Evolutionary conservation across 1,140 invertebrate genomes (phyloP).

Genomic region (Physella acuta): DNA sequence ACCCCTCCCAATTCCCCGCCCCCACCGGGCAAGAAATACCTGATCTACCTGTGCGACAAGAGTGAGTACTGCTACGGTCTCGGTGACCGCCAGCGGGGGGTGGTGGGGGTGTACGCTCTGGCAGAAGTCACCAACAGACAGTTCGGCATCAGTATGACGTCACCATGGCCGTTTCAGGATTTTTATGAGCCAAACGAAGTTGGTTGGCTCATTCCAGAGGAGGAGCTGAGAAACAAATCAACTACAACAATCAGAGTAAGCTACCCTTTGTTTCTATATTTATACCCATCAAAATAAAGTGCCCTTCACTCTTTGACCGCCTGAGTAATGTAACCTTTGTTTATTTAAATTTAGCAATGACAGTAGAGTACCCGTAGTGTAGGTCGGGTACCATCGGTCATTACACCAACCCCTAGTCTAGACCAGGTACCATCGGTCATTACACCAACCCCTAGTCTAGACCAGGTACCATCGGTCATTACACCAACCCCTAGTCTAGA

Average conservation of each 20-base stretch:
- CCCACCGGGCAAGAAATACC: conserved; percentile 20
- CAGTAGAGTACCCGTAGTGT: too few relatives aligned
- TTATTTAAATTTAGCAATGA: too few relatives aligned
- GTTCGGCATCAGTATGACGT: conserved; percentile 35
- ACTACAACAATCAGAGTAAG: neutral
- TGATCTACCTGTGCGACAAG: conserved; percentile 33
- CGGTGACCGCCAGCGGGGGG: conserved; percentile 38
- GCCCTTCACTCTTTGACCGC: too few relatives aligned
- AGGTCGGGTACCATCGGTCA: too few relatives aligned
- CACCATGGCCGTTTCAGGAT: conserved; percentile 30
- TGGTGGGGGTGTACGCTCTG: conserved; percentile 31
- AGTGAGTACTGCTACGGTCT: conserved; percentile 32
- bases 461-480: too few relatives aligned
- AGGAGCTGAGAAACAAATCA: conserved; percentile 10
- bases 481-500: too few relatives aligned
- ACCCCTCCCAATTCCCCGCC: neutral
- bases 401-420: too few relatives aligned
- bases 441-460: too few relatives aligned
- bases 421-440: too few relatives aligned
- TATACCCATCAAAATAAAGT: too few relatives aligned
- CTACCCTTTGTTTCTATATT: too few relatives aligned
- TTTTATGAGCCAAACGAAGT: conserved; percentile 31
- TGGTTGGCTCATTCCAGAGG: conserved; percentile 27
- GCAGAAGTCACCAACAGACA: conserved; percentile 29
- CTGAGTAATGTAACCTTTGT: too few relatives aligned